Evolutionary conservation across 2,797 vertebrate genomes (phyloP).

Genomic region (Bufotes viridis): DNA sequence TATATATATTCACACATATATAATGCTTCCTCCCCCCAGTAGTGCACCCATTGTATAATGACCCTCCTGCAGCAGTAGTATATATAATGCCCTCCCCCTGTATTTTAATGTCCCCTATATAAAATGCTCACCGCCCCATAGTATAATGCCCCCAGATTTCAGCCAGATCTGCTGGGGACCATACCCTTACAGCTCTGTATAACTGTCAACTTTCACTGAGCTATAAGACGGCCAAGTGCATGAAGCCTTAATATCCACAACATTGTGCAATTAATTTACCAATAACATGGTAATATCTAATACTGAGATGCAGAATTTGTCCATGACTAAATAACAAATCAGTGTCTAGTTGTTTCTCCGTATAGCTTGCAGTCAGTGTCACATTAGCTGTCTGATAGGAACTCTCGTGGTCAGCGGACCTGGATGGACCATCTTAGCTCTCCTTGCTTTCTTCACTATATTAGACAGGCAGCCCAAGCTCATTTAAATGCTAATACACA

Average conservation of each 20-base stretch:
- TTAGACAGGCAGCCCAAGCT: slow-evolving; percentile 35
- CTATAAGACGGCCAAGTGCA: background rate
- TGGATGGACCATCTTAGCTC: slow-evolving; percentile 37
- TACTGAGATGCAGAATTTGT: background rate
- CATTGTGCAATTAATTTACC: background rate
- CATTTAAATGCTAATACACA: slow-evolving; percentile 68
- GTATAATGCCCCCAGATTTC: too few species aligned
- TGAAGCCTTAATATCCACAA: background rate
- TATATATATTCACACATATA: too few species aligned
- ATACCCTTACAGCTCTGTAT: too few species aligned
- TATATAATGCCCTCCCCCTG: too few species aligned
- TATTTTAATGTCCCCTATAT: too few species aligned
- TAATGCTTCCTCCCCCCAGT: too few species aligned
- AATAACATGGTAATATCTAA: background rate
- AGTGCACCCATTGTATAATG: too few species aligned
- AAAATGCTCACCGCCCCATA: too few species aligned
- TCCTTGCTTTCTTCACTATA: slow-evolving; percentile 45
- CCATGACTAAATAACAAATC: background rate
- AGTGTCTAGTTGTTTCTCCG: background rate
- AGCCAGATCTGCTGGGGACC: too few species aligned
- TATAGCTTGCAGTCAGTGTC: background rate
- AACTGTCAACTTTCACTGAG: background rate
- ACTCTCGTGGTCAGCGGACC: slow-evolving; percentile 13
- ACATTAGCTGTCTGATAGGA: slow-evolving; percentile 8
- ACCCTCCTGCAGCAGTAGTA: too few species aligned